Evolutionary conservation across 2,888 invertebrate genomes (phyloP).

Genomic region (Tetragonula carbonaria): DNA sequence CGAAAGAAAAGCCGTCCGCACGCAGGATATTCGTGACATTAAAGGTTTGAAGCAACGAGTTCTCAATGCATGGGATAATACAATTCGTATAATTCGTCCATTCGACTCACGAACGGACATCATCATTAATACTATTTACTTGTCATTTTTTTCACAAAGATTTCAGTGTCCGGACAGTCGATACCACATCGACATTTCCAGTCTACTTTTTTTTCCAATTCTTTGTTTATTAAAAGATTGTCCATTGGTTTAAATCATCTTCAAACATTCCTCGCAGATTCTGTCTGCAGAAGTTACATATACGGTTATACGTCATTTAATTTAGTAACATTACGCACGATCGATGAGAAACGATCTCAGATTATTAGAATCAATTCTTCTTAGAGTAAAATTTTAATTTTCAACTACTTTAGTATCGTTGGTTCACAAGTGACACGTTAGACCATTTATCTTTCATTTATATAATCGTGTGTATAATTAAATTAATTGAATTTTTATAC

Average conservation of each 20-base stretch:
- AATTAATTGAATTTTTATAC: background rate
- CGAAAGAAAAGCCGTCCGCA: constrained; percentile 78
- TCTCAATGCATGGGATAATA: constrained; percentile 74
- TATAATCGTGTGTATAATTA: background rate
- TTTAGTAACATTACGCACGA: too few species aligned
- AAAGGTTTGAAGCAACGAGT: constrained; percentile 81
- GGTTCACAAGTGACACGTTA: background rate
- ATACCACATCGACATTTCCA: constrained; percentile 35
- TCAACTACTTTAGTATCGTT: background rate
- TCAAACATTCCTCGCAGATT: constrained; percentile 4
- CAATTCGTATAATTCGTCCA: constrained; percentile 47
- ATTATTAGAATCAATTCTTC: background rate
- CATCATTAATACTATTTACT: constrained; percentile 39
- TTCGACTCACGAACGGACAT: constrained; percentile 46
- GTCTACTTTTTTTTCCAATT: background rate
- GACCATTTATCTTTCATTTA: background rate
- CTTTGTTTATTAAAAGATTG: background rate
- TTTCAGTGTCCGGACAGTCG: constrained; percentile 42
- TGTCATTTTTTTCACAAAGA: constrained; percentile 38
- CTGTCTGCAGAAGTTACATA: background rate
- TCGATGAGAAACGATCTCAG: background rate
- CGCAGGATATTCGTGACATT: constrained; percentile 83
- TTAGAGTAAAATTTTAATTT: background rate
- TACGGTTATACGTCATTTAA: background rate
- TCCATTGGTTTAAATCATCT: background rate